Conservation (phyloP, 2,888 invertebrate genomes). For the Muschampia plurimacula region DNA sequence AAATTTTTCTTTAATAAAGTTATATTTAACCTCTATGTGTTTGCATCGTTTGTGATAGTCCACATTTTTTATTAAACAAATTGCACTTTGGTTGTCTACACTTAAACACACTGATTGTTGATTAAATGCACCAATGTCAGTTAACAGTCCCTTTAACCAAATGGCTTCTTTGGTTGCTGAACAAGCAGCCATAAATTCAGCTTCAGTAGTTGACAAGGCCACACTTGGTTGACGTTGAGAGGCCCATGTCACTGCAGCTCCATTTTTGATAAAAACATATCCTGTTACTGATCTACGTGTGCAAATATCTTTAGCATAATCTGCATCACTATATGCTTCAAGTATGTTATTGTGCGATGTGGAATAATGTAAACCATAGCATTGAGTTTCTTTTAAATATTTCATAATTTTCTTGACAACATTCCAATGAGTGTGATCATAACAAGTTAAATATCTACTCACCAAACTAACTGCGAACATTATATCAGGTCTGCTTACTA, state of each 20-base stretch:
- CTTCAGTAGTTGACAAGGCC: neutral
- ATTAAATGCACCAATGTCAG: constrained; percentile 4
- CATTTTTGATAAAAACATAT: constrained; percentile 3
- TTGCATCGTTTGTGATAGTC: constrained; percentile 5
- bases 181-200: neutral
- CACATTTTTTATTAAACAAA: constrained; percentile 6
- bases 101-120: neutral
- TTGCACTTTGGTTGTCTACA: constrained; percentile 1
- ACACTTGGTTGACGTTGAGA: constrained; percentile 5
- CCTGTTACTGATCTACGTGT: neutral
- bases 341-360: no score
- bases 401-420: neutral
- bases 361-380: no score
- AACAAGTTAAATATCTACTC: constrained; percentile 4
- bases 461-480: neutral
- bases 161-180: neutral
- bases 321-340: no score
- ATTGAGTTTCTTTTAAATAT: neutral
- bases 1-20: constrained; percentile 5
- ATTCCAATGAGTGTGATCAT: constrained; percentile 6
- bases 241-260: neutral
- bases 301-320: no score
- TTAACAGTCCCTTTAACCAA: neutral
- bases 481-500: neutral
- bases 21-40: constrained; percentile 4